phyloP scores from a whole-genome alignment of 1,140 invertebrate genomes.

The Bursaphelenchus mucronatus region DNA sequence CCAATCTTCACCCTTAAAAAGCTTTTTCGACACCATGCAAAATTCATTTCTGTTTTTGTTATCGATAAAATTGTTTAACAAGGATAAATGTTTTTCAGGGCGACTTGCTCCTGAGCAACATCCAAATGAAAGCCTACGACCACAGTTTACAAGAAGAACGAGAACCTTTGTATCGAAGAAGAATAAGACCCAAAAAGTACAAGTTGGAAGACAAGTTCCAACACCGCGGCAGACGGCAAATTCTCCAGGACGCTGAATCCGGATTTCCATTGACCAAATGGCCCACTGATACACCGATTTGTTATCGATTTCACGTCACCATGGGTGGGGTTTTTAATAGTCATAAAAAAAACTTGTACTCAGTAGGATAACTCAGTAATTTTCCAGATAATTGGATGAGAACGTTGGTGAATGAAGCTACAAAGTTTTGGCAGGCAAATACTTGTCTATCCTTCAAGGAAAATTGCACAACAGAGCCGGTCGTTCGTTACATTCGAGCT shows the following conservation, averaged over 20 bases:
- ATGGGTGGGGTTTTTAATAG: background rate
- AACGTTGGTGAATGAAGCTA: constrained; percentile 4
- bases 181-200: no score
- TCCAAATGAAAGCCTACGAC: constrained; percentile 6
- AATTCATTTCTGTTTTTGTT: no score
- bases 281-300: constrained; percentile 9
- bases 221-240: constrained; percentile 12
- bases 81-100: constrained; percentile 5
- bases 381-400: constrained; percentile 13
- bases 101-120: constrained; percentile 16
- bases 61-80: background rate
- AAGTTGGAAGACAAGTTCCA: no score
- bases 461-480: constrained; percentile 33
- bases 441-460: constrained; percentile 35
- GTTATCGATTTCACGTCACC: constrained; percentile 10
- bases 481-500: constrained; percentile 50
- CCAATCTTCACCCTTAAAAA: no score
- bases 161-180: no score
- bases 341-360: background rate
- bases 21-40: no score
- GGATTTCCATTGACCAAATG: constrained; percentile 22
- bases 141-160: no score
- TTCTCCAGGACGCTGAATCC: background rate
- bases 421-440: constrained; percentile 30
- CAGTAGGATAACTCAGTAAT: background rate